phyloP scores from a whole-genome alignment of 2,113 vertebrate species.

The Balaenoptera acutorostrata region DNA sequence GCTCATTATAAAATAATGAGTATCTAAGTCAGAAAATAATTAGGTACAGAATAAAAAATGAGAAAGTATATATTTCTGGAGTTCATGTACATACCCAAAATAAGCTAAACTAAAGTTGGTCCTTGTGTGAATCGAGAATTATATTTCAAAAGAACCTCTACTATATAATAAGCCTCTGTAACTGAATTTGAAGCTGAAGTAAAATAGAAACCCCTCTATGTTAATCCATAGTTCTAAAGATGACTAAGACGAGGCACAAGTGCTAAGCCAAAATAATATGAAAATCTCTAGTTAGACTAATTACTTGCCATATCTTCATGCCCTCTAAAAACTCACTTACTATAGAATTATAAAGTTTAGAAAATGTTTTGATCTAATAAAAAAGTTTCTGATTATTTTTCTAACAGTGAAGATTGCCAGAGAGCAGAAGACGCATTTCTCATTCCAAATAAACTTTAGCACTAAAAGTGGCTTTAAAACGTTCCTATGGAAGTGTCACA shows the following conservation, averaged over 20 bases:
- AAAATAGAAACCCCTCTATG: background rate
- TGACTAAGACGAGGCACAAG: background rate
- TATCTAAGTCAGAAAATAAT: conserved; percentile 24
- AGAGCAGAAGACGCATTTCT: background rate
- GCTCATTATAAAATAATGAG: background rate
- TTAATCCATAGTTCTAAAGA: background rate
- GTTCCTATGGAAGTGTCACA: background rate
- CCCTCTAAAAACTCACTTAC: background rate
- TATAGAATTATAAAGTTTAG: background rate
- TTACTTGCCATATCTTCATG: background rate
- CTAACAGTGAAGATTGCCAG: background rate
- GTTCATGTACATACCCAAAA: background rate
- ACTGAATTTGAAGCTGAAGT: background rate
- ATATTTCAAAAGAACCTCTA: background rate
- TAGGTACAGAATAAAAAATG: background rate
- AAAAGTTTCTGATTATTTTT: background rate
- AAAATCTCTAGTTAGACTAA: background rate
- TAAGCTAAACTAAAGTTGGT: background rate
- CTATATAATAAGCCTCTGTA: background rate
- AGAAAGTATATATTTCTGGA: background rate
- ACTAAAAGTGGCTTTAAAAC: background rate
- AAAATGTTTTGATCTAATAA: background rate
- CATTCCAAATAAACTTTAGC: background rate
- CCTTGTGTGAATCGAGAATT: background rate
- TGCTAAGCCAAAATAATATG: background rate